Base-by-base conservation (phyloP, 2,797 vertebrate species). In the Lemur catta region DNA sequence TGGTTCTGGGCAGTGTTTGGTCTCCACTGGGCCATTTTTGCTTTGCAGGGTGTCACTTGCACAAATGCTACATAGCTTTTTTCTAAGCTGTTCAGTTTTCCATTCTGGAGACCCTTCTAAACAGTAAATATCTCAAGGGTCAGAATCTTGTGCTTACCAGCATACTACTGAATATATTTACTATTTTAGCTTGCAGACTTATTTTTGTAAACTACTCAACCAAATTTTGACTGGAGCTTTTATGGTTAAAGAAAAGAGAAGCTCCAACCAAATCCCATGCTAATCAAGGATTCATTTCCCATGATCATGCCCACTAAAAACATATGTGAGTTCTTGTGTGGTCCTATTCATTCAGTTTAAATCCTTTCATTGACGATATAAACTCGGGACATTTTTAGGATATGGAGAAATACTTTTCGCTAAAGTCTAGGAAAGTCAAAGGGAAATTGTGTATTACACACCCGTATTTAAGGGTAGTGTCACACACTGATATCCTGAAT, bases 401-500 rank as follows among this genome's bases (percentile, higher is more conserved):
- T 94, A 84, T 38, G 59, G 80, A 89, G 46, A 91, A 87, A 96
- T 80, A 67, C 22, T 94, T 89, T 57, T 93, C 97, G 24, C 65
- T 96, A 81, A 96, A 93, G 61, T 94, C 1, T 22, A 92, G 35
- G 82, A 97, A 98, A 97, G 33, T 75, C 95, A 97, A 41, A 6
- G 80, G 93, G 50, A 95, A 96, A 97, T 89, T 71, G 50, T 94
- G 87, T 96, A 43, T 98, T 93, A 72, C 38, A 92, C 81, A 81
- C 89, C 69, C 57, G 85, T 98, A 98, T 98, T 97, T 98, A 95
- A 95, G 84, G 59, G 78, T 24, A 30, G 95, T 90, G 55, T 84
- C 97, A 46, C 95, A 96, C 91, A 98, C 94, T 91, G 96, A 92
- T 97, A 95, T 90, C 63, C 75, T 96, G 48, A 97, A 92, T 43